Percentiles rank a stretch among this genome's conserved stretches.
These are phyloP conservation scores for Conus canariensis DNA, from an alignment of 2,888 invertebrate species.

Conservation along the genomic window DNA sequence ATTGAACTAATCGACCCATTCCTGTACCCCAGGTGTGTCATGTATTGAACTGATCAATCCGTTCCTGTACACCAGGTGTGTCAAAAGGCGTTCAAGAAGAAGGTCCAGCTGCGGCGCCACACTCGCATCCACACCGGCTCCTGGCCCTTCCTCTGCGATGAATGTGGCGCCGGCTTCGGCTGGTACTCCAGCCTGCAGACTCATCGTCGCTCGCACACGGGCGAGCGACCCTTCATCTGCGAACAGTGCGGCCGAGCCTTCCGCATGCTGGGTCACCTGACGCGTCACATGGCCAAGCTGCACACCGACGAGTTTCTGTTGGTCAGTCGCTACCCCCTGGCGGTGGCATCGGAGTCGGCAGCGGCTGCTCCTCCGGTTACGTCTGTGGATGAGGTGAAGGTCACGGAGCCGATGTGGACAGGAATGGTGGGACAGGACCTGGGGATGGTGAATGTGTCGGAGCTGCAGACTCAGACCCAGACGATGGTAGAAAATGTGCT, in stretches of 20 bases:
- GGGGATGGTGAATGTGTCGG: too few relatives aligned
- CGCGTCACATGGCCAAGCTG: constrained; percentile 35
- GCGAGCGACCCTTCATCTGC: constrained; percentile 46
- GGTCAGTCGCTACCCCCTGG: constrained; percentile 14
- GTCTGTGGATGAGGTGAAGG: too few relatives aligned
- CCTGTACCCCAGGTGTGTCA: too few relatives aligned
- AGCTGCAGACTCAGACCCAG: neutral
- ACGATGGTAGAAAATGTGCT: neutral
- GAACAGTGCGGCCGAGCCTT: constrained; percentile 38
- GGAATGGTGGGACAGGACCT: too few relatives aligned
- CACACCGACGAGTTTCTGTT: constrained; percentile 28
- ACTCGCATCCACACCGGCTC: neutral
- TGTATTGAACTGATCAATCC: too few relatives aligned
- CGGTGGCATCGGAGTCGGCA: too few relatives aligned
- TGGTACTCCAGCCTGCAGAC: constrained; percentile 16
- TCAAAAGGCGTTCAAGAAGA: constrained; percentile 34
- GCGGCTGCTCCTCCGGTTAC: too few relatives aligned
- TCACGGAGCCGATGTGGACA: too few relatives aligned
- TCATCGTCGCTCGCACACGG: constrained; percentile 18
- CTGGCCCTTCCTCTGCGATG: constrained; percentile 26
- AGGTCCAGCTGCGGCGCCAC: constrained; percentile 13
- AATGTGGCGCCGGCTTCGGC: constrained; percentile 15
- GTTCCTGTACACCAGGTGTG: neutral
- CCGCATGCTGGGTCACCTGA: constrained; percentile 34
- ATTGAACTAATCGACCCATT: too few relatives aligned